phyloP scores from a whole-genome alignment of 2,888 invertebrate species.

The Apodemia mormo region DNA sequence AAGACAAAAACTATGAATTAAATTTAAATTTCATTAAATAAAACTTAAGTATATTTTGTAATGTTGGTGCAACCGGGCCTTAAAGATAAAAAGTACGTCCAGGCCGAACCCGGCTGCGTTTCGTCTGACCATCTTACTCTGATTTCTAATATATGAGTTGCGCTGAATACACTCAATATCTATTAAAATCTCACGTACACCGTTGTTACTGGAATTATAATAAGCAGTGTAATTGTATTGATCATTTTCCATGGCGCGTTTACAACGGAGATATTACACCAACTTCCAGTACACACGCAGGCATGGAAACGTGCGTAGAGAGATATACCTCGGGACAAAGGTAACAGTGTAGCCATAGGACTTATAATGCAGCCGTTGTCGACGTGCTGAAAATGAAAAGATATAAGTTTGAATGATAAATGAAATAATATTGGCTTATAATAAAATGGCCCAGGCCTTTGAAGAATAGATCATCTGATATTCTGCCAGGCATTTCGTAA shows the following conservation, averaged over 20 bases:
- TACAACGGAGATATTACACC: slow-evolving; percentile 50
- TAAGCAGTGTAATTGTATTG: neutral
- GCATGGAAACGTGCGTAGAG: slow-evolving; percentile 66
- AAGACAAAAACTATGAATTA: too few relatives aligned
- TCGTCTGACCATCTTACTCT: too few relatives aligned
- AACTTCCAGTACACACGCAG: slow-evolving; percentile 61
- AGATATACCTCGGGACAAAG: slow-evolving; percentile 61
- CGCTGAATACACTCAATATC: neutral
- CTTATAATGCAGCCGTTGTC: slow-evolving; percentile 62
- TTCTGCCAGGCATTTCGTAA: too few relatives aligned
- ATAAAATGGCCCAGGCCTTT: too few relatives aligned
- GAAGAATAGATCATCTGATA: too few relatives aligned
- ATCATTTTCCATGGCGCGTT: slow-evolving; percentile 7
- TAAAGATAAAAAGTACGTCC: too few relatives aligned
- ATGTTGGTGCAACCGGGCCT: too few relatives aligned
- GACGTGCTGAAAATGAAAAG: slow-evolving; percentile 45
- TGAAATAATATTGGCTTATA: too few relatives aligned
- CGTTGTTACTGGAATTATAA: neutral
- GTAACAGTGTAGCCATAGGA: slow-evolving; percentile 61
- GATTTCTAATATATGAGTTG: too few relatives aligned
- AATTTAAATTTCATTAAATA: too few relatives aligned
- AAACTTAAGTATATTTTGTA: too few relatives aligned
- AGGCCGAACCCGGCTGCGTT: too few relatives aligned
- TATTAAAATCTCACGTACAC: neutral
- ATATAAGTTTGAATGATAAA: neutral